Percentiles rank a stretch among this genome's conserved stretches.
These are phyloP conservation scores for Labeo rohita DNA, from an alignment of 2,113 vertebrate species.

Conservation along the genomic window DNA sequence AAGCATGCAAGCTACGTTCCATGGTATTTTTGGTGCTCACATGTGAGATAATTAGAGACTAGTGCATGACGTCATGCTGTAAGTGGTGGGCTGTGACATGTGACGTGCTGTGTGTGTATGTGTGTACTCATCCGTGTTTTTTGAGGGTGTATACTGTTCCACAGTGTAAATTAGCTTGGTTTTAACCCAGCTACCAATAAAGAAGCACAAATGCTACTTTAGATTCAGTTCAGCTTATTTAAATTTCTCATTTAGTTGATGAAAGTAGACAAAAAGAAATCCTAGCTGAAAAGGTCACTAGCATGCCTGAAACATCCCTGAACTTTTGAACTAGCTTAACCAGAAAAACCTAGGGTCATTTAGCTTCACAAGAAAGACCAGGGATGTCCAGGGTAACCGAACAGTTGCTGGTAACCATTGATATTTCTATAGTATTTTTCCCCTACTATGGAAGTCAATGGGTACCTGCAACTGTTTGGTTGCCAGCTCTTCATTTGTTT, in stretches of 20 bases:
- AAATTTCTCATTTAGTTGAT: background rate
- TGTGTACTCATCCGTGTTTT: slow-evolving; percentile 15
- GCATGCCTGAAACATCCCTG: background rate
- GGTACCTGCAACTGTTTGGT: background rate
- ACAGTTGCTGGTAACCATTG: background rate
- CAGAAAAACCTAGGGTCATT: background rate
- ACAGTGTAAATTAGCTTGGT: background rate
- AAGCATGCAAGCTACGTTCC: slow-evolving; percentile 21
- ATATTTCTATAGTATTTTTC: background rate
- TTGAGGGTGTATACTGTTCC: slow-evolving; percentile 5
- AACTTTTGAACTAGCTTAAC: background rate
- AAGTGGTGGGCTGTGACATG: slow-evolving; percentile 34
- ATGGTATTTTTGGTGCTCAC: slow-evolving; percentile 52
- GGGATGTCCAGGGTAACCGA: background rate
- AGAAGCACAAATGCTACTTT: background rate
- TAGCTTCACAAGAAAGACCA: background rate
- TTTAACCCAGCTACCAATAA: slow-evolving; percentile 15
- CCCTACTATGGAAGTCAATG: background rate
- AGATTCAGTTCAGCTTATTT: background rate
- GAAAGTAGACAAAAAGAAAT: background rate
- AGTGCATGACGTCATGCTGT: slow-evolving; percentile 75
- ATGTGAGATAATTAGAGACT: slow-evolving; percentile 72
- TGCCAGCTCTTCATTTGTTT: background rate
- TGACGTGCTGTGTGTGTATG: slow-evolving; percentile 17
- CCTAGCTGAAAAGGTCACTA: background rate